Conservation (phyloP, 2,888 invertebrate species). For the Sturmia bella region DNA sequence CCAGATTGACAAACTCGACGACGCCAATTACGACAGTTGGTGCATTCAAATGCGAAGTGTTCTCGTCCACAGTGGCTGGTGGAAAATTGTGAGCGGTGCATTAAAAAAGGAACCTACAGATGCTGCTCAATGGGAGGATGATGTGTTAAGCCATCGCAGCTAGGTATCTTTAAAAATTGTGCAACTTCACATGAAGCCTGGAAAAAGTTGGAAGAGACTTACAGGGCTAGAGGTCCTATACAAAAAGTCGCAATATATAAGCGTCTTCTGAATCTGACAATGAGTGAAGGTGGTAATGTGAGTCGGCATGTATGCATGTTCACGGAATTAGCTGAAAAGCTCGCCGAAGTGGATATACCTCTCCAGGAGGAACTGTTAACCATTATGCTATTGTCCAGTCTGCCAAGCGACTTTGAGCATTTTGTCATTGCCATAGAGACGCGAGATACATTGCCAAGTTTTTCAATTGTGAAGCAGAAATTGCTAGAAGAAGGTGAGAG, state of each 20-base stretch:
- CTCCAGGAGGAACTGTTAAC: conserved; percentile 45
- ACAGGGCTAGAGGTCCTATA: conserved; percentile 53
- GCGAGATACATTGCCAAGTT: conserved; percentile 47
- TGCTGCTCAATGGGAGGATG: too few species aligned
- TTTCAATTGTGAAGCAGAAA: conserved; percentile 47
- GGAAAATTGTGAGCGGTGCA: conserved; percentile 6
- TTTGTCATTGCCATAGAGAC: conserved; percentile 62
- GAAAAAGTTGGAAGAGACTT: conserved; percentile 40
- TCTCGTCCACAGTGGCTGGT: conserved; percentile 18
- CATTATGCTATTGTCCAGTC: conserved; percentile 56
- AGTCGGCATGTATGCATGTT: conserved; percentile 44
- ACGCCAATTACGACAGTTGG: conserved; percentile 22
- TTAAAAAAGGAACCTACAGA: too few species aligned
- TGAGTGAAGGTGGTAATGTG: conserved; percentile 15
- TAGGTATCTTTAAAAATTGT: conserved; percentile 30
- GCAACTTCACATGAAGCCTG: conserved; percentile 42
- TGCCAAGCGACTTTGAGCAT: conserved; percentile 51
- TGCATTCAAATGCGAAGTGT: conserved; percentile 26
- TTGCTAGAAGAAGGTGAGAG: conserved; percentile 49
- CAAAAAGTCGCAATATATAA: too few species aligned
- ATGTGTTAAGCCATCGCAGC: too few species aligned
- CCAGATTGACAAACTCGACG: conserved; percentile 27
- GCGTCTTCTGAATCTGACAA: conserved; percentile 56
- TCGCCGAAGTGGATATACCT: conserved; percentile 47
- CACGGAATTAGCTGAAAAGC: conserved; percentile 39